These are phyloP conservation scores for Zaprionus davidi DNA, from an alignment of 1,140 invertebrate species.

Conservation along the genomic window DNA sequence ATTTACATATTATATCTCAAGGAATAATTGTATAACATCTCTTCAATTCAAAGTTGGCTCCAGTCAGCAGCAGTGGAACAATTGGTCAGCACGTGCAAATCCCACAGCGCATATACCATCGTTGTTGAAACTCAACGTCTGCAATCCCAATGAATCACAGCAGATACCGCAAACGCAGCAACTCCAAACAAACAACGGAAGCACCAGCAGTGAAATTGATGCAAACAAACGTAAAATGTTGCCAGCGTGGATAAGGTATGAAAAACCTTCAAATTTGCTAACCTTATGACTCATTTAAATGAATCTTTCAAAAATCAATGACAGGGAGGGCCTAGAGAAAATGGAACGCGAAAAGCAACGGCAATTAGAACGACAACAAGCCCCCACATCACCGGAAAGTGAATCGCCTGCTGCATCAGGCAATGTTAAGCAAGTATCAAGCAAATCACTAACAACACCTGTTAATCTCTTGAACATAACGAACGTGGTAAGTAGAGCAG, in stretches of 20 bases:
- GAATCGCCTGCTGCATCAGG: conserved; percentile 17
- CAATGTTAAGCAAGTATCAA: conserved; percentile 78
- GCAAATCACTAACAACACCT: conserved; percentile 78
- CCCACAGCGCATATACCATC: conserved; percentile 80
- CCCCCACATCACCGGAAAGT: conserved; percentile 86
- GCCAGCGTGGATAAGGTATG: conserved; percentile 93
- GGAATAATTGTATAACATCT: neutral
- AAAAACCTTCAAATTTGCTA: too few relatives aligned
- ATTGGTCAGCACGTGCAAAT: conserved; percentile 50
- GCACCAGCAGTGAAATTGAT: conserved; percentile 86
- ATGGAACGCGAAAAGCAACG: conserved; percentile 98
- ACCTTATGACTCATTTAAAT: too few relatives aligned
- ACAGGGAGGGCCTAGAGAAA: conserved; percentile 92
- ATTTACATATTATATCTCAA: neutral
- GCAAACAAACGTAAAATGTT: conserved; percentile 95
- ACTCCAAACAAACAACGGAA: conserved; percentile 17
- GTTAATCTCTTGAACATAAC: conserved; percentile 76
- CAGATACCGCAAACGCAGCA: conserved; percentile 32
- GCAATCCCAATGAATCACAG: conserved; percentile 71
- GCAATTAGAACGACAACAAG: conserved; percentile 91
- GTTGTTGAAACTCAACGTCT: conserved; percentile 73
- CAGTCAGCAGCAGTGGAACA: conserved; percentile 54
- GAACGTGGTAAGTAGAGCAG: conserved; percentile 71
- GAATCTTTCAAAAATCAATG: too few relatives aligned
- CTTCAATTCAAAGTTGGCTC: neutral